Evolutionary conservation across 1,140 invertebrate species (phyloP), one percentile per base, ranked within the genome.

Genomic region (Meloidogyne hapla): DNA sequence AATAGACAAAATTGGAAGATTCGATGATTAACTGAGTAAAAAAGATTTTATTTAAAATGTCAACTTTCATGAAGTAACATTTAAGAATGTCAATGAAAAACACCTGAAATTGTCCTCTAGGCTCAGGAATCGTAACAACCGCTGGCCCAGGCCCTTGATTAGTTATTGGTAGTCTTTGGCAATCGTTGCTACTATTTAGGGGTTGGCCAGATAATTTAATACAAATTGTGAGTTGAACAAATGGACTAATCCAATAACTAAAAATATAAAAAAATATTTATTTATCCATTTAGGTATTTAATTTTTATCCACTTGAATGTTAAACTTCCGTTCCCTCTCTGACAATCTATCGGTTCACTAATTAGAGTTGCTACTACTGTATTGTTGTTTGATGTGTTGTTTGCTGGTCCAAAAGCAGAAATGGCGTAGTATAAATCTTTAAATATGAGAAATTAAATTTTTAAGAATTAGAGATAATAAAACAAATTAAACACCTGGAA

Each of bases 291-390:
- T 15, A 15, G n/a, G n/a, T 45, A 21, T 4, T 25, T 56, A 18
- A 23, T n/a, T n/a, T 1, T 25, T 33, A 28, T 42, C 33, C 28
- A 73, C 71, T 73, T 73, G 10, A 73, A 73, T 33, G 28, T 26
- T 42, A 73, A 64, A 23, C 28, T 73, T 3, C 26, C 71, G 28
- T 26, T 73, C n/a, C 26, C 64, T 61, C 15, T 26, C 23, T 73
- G 71, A 12, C 71, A 73, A n/a, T 40, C 56, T 23, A 73, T 40
- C 2, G 71, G 28, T 61, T 73, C 71, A 33, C 71, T 73, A 64
- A 73, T 73, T 64, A 73, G 18, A n/a, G 71, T 73, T n/a, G 71
- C 71, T 33, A 73, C 12, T 38, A 73, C 42, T 63, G 71, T 25
- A 21, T 23, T 73, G 56, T 42, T 70, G 15, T 45, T 26, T 64